phyloP scores from a whole-genome alignment of 2,888 invertebrate species.

The Temnothorax rugatulus region DNA sequence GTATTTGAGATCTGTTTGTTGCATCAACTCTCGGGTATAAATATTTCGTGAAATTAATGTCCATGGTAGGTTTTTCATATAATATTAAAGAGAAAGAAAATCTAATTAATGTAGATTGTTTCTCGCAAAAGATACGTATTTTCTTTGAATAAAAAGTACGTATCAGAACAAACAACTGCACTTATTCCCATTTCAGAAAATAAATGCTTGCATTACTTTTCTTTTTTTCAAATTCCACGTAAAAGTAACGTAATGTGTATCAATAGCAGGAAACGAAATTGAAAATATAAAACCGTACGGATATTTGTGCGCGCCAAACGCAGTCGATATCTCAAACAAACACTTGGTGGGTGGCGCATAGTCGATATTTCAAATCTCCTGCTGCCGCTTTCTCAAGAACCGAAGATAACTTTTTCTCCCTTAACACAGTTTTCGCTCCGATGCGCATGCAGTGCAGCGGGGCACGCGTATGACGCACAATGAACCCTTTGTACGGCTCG shows the following conservation, averaged over 20 bases:
- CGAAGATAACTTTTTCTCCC: conserved; percentile 53
- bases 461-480: conserved; percentile 53
- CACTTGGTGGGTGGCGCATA: conserved; percentile 16
- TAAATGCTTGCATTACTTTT: background rate
- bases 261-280: background rate
- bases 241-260: background rate
- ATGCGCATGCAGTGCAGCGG: conserved; percentile 42
- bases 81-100: background rate
- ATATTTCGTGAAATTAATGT: background rate
- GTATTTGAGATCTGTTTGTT: background rate
- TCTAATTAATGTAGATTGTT: background rate
- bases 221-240: background rate
- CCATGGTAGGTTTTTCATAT: background rate
- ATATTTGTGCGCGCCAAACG: conserved; percentile 34
- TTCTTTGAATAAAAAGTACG: background rate
- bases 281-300: conserved; percentile 31
- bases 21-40: background rate
- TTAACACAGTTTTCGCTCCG: conserved; percentile 40
- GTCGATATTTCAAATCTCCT: conserved; percentile 45
- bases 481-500: conserved; percentile 51
- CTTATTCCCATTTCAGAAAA: background rate
- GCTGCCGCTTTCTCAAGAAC: conserved; percentile 43
- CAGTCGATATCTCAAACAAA: conserved; percentile 45
- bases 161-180: background rate
- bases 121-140: background rate